Evolutionary conservation across 2,113 vertebrate genomes (phyloP).

Genomic region (Actinemys pallida): DNA sequence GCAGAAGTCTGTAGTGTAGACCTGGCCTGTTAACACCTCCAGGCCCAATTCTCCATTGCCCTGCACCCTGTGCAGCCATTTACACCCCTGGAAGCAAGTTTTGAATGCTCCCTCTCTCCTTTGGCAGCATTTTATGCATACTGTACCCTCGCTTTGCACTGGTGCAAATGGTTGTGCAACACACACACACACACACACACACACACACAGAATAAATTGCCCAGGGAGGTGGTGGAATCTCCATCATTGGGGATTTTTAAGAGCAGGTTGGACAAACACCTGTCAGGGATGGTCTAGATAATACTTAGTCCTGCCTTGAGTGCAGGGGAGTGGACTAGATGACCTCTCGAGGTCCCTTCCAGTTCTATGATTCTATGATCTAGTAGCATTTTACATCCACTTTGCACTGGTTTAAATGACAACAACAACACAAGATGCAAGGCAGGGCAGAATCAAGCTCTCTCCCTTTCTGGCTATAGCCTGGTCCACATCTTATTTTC

Average conservation of each 20-base stretch:
- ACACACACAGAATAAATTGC: too few relatives aligned
- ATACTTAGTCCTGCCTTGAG: too few relatives aligned
- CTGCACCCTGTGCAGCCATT: not conserved
- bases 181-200: too few relatives aligned
- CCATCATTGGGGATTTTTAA: too few relatives aligned
- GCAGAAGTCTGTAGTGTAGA: not conserved
- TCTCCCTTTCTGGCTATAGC: not conserved
- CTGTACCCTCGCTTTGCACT: not conserved
- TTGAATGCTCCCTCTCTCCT: not conserved
- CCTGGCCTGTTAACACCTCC: not conserved
- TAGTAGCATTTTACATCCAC: not conserved
- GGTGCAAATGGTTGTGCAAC: not conserved
- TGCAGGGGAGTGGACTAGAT: too few relatives aligned
- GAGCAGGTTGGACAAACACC: too few relatives aligned
- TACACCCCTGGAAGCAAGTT: not conserved
- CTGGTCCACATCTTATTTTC: not conserved
- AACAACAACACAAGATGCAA: not conserved
- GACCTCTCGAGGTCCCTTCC: too few relatives aligned
- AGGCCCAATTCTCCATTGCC: not conserved
- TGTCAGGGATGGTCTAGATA: too few relatives aligned
- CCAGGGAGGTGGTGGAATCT: too few relatives aligned
- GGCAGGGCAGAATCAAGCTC: not conserved
- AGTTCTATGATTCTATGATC: not conserved
- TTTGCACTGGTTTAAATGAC: not conserved
- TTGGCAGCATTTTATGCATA: fast-evolving